phyloP scores from a whole-genome alignment of 2,797 vertebrate species.

The Falco columbarius region DNA sequence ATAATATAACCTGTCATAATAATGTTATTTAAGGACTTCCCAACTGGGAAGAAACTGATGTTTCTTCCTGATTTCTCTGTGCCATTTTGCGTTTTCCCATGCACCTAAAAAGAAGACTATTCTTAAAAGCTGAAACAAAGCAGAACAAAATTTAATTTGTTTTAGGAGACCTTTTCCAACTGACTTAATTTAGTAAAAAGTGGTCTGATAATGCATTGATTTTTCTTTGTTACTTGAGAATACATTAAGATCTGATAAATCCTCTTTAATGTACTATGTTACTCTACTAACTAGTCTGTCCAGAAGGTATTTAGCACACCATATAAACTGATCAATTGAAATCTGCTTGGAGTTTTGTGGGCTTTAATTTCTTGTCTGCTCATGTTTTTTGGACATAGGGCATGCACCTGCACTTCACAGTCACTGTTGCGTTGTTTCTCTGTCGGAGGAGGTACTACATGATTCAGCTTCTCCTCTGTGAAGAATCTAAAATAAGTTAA shows the following conservation, averaged over 20 bases:
- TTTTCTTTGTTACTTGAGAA: not conserved
- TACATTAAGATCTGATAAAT: too few species aligned
- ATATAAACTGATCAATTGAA: not conserved
- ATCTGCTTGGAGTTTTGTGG: not conserved
- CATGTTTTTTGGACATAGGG: not conserved
- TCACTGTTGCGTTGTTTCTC: not conserved
- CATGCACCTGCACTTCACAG: not conserved
- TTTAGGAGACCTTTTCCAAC: not conserved
- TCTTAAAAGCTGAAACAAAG: not conserved
- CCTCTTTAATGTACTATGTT: not conserved
- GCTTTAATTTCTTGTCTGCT: slow-evolving; percentile 3
- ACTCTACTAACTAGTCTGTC: not conserved
- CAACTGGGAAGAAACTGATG: too few species aligned
- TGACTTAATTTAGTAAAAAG: not conserved
- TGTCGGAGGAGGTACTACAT: not conserved
- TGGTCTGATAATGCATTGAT: not conserved
- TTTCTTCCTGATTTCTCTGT: not conserved
- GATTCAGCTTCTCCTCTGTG: slow-evolving; percentile 12
- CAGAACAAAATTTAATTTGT: not conserved
- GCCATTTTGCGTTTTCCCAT: not conserved
- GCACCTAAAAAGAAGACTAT: not conserved
- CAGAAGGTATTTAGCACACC: not conserved
- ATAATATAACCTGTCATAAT: not conserved
- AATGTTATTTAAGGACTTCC: not conserved
- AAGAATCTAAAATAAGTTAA: not conserved